Evolutionary conservation across 2,113 vertebrate species (phyloP), one percentile per base, ranked within the genome.

Genomic region (Thunnus maccoyii): DNA sequence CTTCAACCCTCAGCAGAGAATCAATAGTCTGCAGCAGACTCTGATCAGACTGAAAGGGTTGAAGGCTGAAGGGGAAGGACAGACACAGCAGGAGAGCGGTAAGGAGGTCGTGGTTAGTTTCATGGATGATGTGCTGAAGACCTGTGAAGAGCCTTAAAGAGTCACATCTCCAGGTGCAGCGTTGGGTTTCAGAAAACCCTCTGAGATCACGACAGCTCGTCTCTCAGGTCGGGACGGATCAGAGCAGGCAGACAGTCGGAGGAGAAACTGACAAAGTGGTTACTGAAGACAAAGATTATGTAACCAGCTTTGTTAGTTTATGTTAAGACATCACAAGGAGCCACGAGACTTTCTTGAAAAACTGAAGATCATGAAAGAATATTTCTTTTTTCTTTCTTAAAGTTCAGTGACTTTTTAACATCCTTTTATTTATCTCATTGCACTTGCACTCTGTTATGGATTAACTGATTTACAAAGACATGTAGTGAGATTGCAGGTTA

Each of bases 101-200:
- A 93, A 74, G 60, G 32, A 82, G 0, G 75, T 76, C 10, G 82
- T 97, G 8, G 18, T 94, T 16, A 47, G 14, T 47, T 98, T 95
- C 30, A 88, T 99, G 64, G 93, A 96, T 55, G 94, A 94, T 5
- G 89, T 96, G 69, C 72, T 96, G 56, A 86, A 87, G 36, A 63
- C 80, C 65, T 96, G 95, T 18, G 52, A 92, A 72, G 88, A 86
- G 76, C 72, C 91, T 86, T 41, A 9, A 88, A 52, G 46, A 72
- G 62, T 17, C 50, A 52, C 4, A 41, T 71, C 6, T 41, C 25
- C 54, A 44, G 52, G 14, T 60, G 11, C 30, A 51, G 11, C 5
- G 6, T 6, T 15, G 0, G 15, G 2, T 25, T 57, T 76, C 2
- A 48, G 20, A 63, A 76, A 44, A 25, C 22, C 5, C 1, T n/a